A percentile compares a stretch with the other conserved stretches of the same genome.
These are phyloP conservation scores for Limnothrissa miodon DNA, from an alignment of 2,113 vertebrate species.

Conservation along the genomic window DNA sequence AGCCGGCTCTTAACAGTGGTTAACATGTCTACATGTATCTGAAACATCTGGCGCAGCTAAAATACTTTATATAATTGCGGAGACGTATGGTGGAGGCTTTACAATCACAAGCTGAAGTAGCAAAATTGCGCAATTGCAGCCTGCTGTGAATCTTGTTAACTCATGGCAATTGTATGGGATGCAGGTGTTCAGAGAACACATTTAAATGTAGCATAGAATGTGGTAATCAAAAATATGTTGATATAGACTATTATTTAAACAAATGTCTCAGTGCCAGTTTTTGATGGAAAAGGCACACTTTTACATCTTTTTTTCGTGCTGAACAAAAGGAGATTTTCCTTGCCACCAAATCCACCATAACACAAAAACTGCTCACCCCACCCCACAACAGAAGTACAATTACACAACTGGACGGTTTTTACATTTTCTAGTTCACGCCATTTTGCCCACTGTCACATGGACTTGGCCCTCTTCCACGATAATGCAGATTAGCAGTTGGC, in stretches of 20 bases:
- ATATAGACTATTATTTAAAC: background rate
- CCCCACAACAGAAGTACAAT: slow-evolving; percentile 41
- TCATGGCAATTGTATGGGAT: background rate
- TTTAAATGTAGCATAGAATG: background rate
- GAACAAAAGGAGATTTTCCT: background rate
- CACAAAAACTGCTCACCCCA: slow-evolving; percentile 41
- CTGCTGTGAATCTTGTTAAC: background rate
- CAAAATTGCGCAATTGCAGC: background rate
- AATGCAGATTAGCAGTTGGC: slow-evolving; percentile 47
- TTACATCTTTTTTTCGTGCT: background rate
- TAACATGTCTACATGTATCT: slow-evolving; percentile 38
- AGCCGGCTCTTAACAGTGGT: slow-evolving; percentile 49
- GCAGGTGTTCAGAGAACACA: slow-evolving; percentile 10
- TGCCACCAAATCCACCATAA: slow-evolving; percentile 31
- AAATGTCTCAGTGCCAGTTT: background rate
- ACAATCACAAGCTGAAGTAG: background rate
- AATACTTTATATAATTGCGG: background rate
- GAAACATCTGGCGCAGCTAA: background rate
- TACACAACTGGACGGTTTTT: slow-evolving; percentile 52
- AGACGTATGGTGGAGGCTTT: background rate
- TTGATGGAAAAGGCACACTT: background rate
- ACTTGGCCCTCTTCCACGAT: slow-evolving; percentile 45
- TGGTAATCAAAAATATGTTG: background rate
- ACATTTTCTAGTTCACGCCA: slow-evolving; percentile 49
- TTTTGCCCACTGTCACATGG: slow-evolving; percentile 41